Base-by-base conservation (phyloP, 1,140 invertebrate species). In the Colletes gigas region DNA sequence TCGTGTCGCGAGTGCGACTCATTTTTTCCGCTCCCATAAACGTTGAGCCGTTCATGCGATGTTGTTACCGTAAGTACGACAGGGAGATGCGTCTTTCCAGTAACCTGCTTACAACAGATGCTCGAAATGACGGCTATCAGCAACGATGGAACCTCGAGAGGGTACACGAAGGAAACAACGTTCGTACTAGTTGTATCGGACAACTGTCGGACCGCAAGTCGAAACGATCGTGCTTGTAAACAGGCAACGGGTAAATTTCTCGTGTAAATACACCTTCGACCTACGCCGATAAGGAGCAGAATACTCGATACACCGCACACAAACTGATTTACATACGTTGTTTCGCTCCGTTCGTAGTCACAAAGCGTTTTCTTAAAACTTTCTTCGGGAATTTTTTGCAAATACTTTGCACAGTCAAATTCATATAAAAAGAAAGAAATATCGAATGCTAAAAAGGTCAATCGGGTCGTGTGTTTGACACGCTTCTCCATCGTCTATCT, bases 31-130 rank as follows among this genome's bases (percentile, higher is more conserved):
- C 17, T 7, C 8, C 6, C 6, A 44, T 65, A n/a, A 44, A 65
- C 62, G 39, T 5, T 14, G 7, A 59, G n/a, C 9, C 15, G 39
- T 17, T 39, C 17, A 44, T n/a, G 62, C 10, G 62, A 7, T 3
- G 17, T n/a, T 6, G 57, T 59, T 9, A n/a, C 0, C 14, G 62
- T 8, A 19, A 39, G 10, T n/a, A 14, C 30, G 30, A 70, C 4
- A 41, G 30, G n/a, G 17, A 39, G 41, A 71, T 39, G n/a, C 9
- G 54, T 57, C 30, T 30, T 57, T 15, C 68, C 17, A 8, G 52
- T 57, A 70, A 57, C 68, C 30, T 14, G 68, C 30, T 70, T 57
- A 44, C 39, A 44, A 71, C 69, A 71, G 69, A 71, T 71, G 69
- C n/a, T 21, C 21, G 52, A 59, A 71, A 71, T 55, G 54, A 57